Evolutionary conservation across 1,140 invertebrate species (phyloP), one percentile per base, ranked within the genome.

Genomic region (Coelopa frigida): DNA sequence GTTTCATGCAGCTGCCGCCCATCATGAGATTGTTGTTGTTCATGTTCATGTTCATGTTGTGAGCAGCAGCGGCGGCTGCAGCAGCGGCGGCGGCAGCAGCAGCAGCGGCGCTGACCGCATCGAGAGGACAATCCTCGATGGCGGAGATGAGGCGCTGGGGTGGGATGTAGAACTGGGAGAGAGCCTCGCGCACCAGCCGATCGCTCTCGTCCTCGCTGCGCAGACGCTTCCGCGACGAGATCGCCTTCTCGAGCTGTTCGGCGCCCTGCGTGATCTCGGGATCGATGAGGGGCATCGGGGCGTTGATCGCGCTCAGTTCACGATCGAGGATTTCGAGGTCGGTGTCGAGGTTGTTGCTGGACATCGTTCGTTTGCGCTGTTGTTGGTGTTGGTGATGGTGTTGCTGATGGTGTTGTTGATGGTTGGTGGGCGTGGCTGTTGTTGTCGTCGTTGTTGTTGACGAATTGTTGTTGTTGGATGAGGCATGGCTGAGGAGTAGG

Each of bases 101-200:
- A 20, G 20, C 35, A 7, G 37, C 37, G 7, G 42, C 40, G 22
- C 40, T 44, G 0, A 60, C 61, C n/a, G 63, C 56, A 49, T 69
- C 66, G 29, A 66, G 21, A 0, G 66, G 66, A 21, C 62, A 69
- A 23, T 80, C 78, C 56, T 83, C 80, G 26, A 83, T 80, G 33
- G 79, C 77, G 5, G 82, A 81, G 35, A 85, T 70, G 49, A 84
- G 71, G 36, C 80, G 72, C 10, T 82, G 80, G 0, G 81, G 82
- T 33, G 83, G 81, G 63, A 84, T 80, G 59, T 84, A 85, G 52
- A 84, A 83, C 51, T 84, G 81, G 22, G 78, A 81, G 1, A 81
- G 65, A 1, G 79, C 78, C 46, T 78, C 78, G 31, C 78, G 75
- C 18, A 78, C 75, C 58, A 78, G 69, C 22, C 74, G 75, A 52